Conservation (phyloP, 2,888 invertebrate species). For the Dorcus parallelipipedus region DNA sequence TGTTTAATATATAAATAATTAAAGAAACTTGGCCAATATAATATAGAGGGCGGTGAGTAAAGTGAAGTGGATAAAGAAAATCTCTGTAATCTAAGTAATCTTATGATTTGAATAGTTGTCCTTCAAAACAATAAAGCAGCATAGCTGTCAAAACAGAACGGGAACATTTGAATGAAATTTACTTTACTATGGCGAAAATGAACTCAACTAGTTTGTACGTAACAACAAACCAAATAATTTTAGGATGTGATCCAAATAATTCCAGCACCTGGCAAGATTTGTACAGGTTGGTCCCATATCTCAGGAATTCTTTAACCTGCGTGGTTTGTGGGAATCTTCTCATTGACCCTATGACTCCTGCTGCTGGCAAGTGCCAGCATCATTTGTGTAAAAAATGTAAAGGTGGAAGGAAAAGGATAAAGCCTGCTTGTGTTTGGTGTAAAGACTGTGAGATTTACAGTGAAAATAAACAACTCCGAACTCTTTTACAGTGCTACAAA, state of each 20-base stretch:
- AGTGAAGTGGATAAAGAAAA: too few relatives aligned
- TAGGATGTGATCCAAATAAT: conserved; percentile 70
- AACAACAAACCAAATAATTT: conserved; percentile 75
- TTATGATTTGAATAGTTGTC: too few relatives aligned
- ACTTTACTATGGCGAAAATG: conserved; percentile 51
- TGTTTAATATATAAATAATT: too few relatives aligned
- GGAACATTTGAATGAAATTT: neutral
- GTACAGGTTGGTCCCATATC: conserved; percentile 76
- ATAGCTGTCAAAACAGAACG: too few relatives aligned
- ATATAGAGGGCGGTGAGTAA: too few relatives aligned
- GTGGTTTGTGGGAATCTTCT: conserved; percentile 83
- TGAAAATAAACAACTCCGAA: conserved; percentile 77
- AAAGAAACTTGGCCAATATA: too few relatives aligned
- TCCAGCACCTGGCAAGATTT: conserved; percentile 77
- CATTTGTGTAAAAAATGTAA: conserved; percentile 83
- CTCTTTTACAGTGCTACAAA: conserved; percentile 83
- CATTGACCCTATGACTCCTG: conserved; percentile 77
- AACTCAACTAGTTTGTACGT: conserved; percentile 80
- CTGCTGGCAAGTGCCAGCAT: conserved; percentile 78
- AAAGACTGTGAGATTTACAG: conserved; percentile 78
- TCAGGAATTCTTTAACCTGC: conserved; percentile 84
- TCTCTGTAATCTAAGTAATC: too few relatives aligned
- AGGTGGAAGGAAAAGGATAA: conserved; percentile 79
- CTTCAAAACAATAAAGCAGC: too few relatives aligned
- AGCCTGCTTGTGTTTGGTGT: conserved; percentile 82